phyloP scores from a whole-genome alignment of 2,113 vertebrate species.

The Cyrtonyx montezumae region DNA sequence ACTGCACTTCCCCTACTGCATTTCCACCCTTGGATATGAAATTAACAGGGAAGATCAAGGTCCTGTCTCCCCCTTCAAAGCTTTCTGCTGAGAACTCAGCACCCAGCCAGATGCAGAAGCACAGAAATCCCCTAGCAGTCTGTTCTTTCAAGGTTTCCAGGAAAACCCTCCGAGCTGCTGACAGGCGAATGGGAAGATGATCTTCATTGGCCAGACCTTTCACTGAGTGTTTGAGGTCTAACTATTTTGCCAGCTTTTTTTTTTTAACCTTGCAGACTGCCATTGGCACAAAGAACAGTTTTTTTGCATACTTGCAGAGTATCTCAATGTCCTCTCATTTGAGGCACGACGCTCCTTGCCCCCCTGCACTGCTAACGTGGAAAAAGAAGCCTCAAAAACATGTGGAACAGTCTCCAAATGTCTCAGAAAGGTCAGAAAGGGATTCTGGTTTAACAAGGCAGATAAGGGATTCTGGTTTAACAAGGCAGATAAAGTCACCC shows the following conservation, averaged over 20 bases:
- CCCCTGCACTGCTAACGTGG: not conserved
- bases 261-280: not conserved
- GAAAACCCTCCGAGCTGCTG: not conserved
- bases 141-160: not conserved
- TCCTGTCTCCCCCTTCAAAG: not conserved
- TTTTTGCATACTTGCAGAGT: not conserved
- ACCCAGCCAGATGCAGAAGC: not conserved
- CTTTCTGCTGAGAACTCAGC: not conserved
- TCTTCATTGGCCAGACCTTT: not conserved
- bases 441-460: not conserved
- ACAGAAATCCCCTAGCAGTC: not conserved
- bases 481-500: slow-evolving; percentile 40
- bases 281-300: not conserved
- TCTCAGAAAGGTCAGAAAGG: slow-evolving; percentile 1
- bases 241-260: not conserved
- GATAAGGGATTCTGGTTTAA: slow-evolving; percentile 31
- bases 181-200: not conserved
- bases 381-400: slow-evolving; percentile 13
- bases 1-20: not conserved
- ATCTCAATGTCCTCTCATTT: not conserved
- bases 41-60: not conserved
- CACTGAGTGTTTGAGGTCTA: not conserved
- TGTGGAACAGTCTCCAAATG: not conserved
- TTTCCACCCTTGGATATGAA: not conserved
- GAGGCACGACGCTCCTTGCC: not conserved